These are phyloP conservation scores for Anodontia alba DNA, from an alignment of 2,888 invertebrate genomes.

Conservation along the genomic window DNA sequence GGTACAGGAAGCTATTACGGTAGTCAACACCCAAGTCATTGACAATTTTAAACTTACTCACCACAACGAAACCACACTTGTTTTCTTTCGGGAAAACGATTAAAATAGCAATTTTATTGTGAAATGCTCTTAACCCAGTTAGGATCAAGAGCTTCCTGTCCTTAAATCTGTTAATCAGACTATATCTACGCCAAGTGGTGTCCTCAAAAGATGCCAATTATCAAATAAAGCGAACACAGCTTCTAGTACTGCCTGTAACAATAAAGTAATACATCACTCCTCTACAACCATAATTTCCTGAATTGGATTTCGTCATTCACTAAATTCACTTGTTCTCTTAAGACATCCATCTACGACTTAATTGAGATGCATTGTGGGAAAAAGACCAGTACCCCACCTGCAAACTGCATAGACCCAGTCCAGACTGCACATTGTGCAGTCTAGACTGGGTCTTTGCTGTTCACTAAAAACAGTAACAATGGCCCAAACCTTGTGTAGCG, in stretches of 20 bases:
- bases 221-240: background rate
- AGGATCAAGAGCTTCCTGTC: background rate
- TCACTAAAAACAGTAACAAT: background rate
- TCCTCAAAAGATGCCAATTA: background rate
- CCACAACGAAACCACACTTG: too few relatives aligned
- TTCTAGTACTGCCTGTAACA: background rate
- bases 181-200: background rate
- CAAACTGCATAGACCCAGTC: background rate
- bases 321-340: background rate
- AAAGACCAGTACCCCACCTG: too few relatives aligned
- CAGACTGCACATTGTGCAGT: background rate
- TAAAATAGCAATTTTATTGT: background rate
- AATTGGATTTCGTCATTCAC: background rate
- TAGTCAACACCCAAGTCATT: too few relatives aligned
- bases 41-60: too few relatives aligned
- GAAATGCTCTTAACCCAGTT: background rate
- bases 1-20: too few relatives aligned
- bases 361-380: too few relatives aligned
- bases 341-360: too few relatives aligned
- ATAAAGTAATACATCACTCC: background rate
- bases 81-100: too few relatives aligned
- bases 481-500: too few relatives aligned
- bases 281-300: background rate
- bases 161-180: conserved; percentile 1
- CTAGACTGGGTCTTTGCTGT: background rate